Evolutionary conservation across 1,140 invertebrate genomes (phyloP), one percentile per base, ranked within the genome.

Genomic region (Anastrepha obliqua): DNA sequence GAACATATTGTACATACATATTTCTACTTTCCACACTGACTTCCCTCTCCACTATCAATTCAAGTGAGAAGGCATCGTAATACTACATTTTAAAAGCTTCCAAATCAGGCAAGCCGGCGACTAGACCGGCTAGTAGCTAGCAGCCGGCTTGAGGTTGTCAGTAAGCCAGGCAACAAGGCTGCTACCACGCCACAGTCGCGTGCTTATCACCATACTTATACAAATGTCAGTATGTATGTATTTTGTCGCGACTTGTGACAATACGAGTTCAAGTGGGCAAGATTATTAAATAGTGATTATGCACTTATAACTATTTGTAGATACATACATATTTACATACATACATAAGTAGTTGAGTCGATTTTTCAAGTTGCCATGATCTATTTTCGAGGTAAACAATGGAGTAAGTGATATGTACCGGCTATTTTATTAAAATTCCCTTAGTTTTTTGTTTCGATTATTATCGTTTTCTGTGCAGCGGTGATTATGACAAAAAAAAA

Each of bases 351-450:
- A 55, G 51, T 55, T 55, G 11, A 6, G 11, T 55, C 2, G 6
- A 55, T 55, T 55, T 55, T 81, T 58, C 0, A 81, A 81, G n/a
- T 81, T 58, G 17, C 8, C 47, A 81, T 81, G 74, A 55, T 51
- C 74, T 55, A 17, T 55, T 81, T 81, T 81, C 74, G 74, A 81
- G 74, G 47, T 81, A 55, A 81, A n/a, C 42, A 55, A 17, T 11
- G 6, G 0, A 8, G 51, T 55, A 20, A 55, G 9, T 51, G 47
- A 13, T 55, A n/a, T 15, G 5, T 74, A 4, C 13, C 39, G 44
- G 44, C 29, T 44, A 47, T 11, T 4, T 17, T 13, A 11, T 70
- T 2, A 42, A 39, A 15, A n/a, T 74, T 74, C 65, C 2, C 9
- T 67, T 67, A 11, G 55, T 67, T 44, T 74, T 74, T n/a, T 70